Evolutionary conservation across 2,888 invertebrate genomes (phyloP), one percentile per base, ranked within the genome.

Genomic region (Leptura quadrifasciata): DNA sequence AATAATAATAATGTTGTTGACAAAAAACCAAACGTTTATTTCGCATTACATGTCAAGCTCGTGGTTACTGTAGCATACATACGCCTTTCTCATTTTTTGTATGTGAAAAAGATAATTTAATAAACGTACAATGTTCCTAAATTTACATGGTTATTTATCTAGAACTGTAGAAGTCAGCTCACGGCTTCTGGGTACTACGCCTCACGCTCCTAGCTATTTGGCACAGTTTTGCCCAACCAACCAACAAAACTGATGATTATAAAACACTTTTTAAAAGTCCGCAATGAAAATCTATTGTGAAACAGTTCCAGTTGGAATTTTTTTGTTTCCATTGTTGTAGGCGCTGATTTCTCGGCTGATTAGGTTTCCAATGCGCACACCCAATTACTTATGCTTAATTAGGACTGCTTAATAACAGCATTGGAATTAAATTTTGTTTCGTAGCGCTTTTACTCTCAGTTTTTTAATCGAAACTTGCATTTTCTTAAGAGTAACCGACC

Each of bases 281-380:
- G 47, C 47, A 47, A 47, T 47, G 47, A 47, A 47, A 47, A 20
- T 57, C 57, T 12, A 20, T 57, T 57, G 54, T 54, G 15, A 54
- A 54, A 54, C 57, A 15, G 20, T 57, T 57, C 20, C 20, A 21
- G 21, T 54, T 54, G 54, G 9, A 54, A 39, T 39, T 57, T 57
- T 57, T 57, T 57, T 57, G 57, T 21, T 57, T 12, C 57, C 15
- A 57, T 57, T 57, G 57, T 57, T 57, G 18, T 12, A 20, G 57
- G 52, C 52, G 65, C 52, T 65, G 65, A 65, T 65, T 65, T 65
- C 24, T 65, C 65, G 65, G 65, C 24, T 65, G 65, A 47, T 65
- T 65, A 65, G 54, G 21, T 52, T 65, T 20, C 27, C 65, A 24
- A 47, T 65, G 65, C 24, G 47, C 39, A 54, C 47, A 65, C 47